A percentile compares a stretch with the other conserved stretches of the same genome.
These are phyloP conservation scores for Ctena decussata DNA, from an alignment of 2,888 invertebrate species.

Conservation along the genomic window DNA sequence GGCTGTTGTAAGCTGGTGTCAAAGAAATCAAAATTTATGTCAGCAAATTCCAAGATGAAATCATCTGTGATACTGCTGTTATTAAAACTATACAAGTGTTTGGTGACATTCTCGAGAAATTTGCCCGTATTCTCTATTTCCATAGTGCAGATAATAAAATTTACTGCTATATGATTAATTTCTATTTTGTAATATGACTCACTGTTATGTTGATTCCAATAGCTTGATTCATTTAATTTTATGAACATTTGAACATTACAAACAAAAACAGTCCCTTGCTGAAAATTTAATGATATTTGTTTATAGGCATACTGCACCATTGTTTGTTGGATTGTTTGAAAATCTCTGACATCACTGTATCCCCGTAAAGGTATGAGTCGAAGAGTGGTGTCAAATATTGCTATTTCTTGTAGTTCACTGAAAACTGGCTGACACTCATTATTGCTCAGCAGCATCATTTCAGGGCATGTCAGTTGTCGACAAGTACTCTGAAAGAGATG, in stretches of 20 bases:
- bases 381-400: neutral
- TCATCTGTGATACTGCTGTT: neutral
- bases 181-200: neutral
- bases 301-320: no score
- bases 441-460: neutral
- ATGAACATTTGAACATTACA: conserved; percentile 12
- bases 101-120: neutral
- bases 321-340: neutral
- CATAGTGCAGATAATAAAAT: neutral
- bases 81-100: no score
- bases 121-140: neutral
- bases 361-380: neutral
- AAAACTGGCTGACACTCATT: neutral
- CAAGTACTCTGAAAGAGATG: neutral
- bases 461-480: conserved; percentile 1
- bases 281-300: no score
- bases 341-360: neutral
- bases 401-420: neutral
- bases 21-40: neutral
- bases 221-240: neutral
- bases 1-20: neutral
- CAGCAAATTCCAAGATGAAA: neutral
- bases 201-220: neutral
- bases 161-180: neutral
- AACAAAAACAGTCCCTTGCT: no score